Evolutionary conservation across 2,888 invertebrate genomes (phyloP).

Genomic region (Syritta pipiens): DNA sequence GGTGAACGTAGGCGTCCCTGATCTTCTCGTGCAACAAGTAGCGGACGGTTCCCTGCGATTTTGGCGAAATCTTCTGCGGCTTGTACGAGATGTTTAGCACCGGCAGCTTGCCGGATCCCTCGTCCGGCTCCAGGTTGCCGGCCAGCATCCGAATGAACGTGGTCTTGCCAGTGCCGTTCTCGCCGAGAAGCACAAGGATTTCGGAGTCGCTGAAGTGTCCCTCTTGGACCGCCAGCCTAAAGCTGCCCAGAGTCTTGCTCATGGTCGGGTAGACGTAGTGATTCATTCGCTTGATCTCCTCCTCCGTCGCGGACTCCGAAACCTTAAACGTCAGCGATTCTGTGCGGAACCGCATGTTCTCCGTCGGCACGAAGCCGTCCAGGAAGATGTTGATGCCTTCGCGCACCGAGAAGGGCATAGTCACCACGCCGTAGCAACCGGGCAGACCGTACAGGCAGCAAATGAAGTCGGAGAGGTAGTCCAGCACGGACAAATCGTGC

Average conservation of each 20-base stretch:
- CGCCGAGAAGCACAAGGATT: constrained; percentile 97
- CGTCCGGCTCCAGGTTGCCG: constrained; percentile 95
- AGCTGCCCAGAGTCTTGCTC: constrained; percentile 88
- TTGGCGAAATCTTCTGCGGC: constrained; percentile 99
- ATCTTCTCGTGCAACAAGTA: constrained; percentile 97
- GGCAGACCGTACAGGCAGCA: constrained; percentile 99
- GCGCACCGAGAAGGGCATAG: constrained; percentile 99
- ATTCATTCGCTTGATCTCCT: constrained; percentile 97
- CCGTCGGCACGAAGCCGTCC: constrained; percentile 99
- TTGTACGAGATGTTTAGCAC: constrained; percentile 99
- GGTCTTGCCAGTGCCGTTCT: constrained; percentile 99
- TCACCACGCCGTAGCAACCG: constrained; percentile 99
- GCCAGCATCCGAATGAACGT: constrained; percentile 99
- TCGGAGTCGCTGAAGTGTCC: constrained; percentile 99
- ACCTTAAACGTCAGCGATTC: constrained; percentile 98
- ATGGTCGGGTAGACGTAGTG: constrained; percentile 97
- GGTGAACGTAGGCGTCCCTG: constrained; percentile 97
- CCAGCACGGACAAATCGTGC: constrained; percentile 98
- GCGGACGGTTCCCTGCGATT: constrained; percentile 95
- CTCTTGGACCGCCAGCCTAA: constrained; percentile 88
- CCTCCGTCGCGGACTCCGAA: constrained; percentile 97
- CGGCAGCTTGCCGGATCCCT: constrained; percentile 82
- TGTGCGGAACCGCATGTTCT: constrained; percentile 98
- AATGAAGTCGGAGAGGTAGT: constrained; percentile 99
- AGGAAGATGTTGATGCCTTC: constrained; percentile 99